phyloP scores from a whole-genome alignment of 2,888 invertebrate species.

The Spisula solida region DNA sequence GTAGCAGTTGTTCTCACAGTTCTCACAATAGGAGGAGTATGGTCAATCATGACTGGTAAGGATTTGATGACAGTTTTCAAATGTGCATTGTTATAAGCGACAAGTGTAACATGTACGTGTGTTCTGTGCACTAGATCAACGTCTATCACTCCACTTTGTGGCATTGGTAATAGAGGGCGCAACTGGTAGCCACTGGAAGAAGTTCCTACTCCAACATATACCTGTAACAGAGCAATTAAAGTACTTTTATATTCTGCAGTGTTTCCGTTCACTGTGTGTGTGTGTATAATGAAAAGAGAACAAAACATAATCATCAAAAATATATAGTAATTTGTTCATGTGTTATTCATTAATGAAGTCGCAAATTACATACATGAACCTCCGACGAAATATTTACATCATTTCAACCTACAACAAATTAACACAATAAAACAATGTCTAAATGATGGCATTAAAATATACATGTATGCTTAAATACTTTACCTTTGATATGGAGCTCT shows the following conservation, averaged over 20 bases:
- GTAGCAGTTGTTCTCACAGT: not conserved
- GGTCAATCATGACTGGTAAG: slow-evolving; percentile 59
- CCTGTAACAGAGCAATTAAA: not conserved
- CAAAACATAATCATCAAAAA: no score
- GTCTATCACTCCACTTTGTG: slow-evolving; percentile 43
- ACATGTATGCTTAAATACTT: no score
- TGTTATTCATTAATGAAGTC: no score
- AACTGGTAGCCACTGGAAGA: slow-evolving; percentile 67
- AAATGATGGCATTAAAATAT: no score
- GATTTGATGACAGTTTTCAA: slow-evolving; percentile 50
- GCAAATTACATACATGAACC: no score
- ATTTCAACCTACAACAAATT: no score
- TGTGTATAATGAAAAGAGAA: no score
- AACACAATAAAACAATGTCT: no score
- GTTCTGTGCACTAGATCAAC: slow-evolving; percentile 57
- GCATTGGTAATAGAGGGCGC: slow-evolving; percentile 46
- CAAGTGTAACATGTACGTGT: slow-evolving; percentile 58
- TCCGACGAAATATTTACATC: no score
- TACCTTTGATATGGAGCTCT: slow-evolving; percentile 40
- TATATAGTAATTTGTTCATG: no score
- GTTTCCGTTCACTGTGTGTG: no score
- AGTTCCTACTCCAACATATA: slow-evolving; percentile 64
- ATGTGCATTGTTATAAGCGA: slow-evolving; percentile 68
- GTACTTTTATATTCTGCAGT: no score
- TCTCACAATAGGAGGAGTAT: slow-evolving; percentile 59